Evolutionary conservation across 2,888 invertebrate genomes (phyloP).

Genomic region (Chalcosyrphus nemorum): DNA sequence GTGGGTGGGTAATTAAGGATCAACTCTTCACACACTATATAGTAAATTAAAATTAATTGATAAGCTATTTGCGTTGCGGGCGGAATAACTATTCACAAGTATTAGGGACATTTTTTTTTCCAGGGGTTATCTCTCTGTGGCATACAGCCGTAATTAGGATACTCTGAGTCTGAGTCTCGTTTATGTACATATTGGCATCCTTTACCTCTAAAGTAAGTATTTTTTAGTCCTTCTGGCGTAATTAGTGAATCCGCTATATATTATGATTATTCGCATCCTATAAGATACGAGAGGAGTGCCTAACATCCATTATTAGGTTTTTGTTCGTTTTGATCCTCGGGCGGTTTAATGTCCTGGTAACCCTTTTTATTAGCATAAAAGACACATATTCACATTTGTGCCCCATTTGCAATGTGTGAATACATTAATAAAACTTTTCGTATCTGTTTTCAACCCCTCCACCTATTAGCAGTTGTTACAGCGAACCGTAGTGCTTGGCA

Average conservation of each 20-base stretch:
- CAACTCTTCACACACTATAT: conserved; percentile 43
- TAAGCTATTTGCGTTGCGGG: conserved; percentile 67
- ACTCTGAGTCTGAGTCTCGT: too few relatives aligned
- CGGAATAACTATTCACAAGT: conserved; percentile 49
- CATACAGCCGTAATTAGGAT: conserved; percentile 62
- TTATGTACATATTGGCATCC: conserved; percentile 32
- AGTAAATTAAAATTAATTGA: conserved; percentile 75
- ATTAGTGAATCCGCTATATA: conserved; percentile 69
- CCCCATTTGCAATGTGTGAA: conserved; percentile 68
- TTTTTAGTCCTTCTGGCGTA: conserved; percentile 49
- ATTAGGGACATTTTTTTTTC: conserved; percentile 4
- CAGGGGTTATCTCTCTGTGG: conserved; percentile 56
- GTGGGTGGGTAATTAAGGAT: conserved; percentile 72
- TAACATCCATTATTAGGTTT: conserved; percentile 72
- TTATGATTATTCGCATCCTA: conserved; percentile 66
- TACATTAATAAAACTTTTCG: conserved; percentile 72
- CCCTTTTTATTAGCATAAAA: conserved; percentile 73
- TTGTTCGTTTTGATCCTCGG: conserved; percentile 69
- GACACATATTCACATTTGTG: conserved; percentile 71
- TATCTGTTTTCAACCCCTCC: conserved; percentile 68
- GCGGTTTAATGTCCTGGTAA: conserved; percentile 72
- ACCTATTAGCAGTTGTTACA: conserved; percentile 62
- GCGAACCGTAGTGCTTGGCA: conserved; percentile 22
- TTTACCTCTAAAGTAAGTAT: conserved; percentile 56
- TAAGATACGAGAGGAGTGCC: conserved; percentile 27